These are phyloP conservation scores for Bombus polaris DNA, from an alignment of 1,140 invertebrate genomes.

Conservation along the genomic window DNA sequence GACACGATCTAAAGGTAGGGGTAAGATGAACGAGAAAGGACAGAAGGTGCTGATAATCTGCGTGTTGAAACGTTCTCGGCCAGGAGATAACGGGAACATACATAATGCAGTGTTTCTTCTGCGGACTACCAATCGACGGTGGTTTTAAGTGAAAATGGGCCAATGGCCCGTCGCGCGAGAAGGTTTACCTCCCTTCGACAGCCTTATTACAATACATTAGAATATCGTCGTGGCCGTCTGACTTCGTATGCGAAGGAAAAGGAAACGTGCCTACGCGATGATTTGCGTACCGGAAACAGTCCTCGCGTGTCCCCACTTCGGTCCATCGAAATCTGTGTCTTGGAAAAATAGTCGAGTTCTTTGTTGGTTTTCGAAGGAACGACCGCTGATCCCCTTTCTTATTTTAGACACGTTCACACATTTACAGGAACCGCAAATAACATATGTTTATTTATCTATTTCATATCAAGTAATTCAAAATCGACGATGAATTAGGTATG, in stretches of 20 bases:
- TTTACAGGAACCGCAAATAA: not conserved
- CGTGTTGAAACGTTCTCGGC: conserved; percentile 68
- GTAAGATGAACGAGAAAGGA: conserved; percentile 16
- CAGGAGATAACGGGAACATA: conserved; percentile 72
- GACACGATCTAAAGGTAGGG: not conserved
- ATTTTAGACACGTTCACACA: not conserved
- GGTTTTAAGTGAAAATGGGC: conserved; percentile 70
- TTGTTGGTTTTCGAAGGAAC: not conserved
- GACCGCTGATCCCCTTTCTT: not conserved
- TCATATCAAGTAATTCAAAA: too few species aligned
- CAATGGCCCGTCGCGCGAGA: conserved; percentile 59
- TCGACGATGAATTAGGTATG: too few species aligned
- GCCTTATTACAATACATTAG: conserved; percentile 72
- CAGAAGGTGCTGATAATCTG: conserved; percentile 71
- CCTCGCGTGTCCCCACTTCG: not conserved
- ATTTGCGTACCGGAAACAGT: conserved; percentile 32
- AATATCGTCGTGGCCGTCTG: conserved; percentile 58
- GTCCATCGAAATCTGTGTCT: not conserved
- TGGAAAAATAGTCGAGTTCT: not conserved
- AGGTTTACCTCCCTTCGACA: conserved; percentile 48
- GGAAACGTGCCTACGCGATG: conserved; percentile 2
- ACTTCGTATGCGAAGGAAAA: conserved; percentile 6
- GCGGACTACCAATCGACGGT: conserved; percentile 67
- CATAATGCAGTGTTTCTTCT: conserved; percentile 75
- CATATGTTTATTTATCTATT: too few species aligned